These are phyloP conservation scores for Drosophila pseudotalamancana DNA, from an alignment of 2,888 invertebrate species.

Conservation along the genomic window DNA sequence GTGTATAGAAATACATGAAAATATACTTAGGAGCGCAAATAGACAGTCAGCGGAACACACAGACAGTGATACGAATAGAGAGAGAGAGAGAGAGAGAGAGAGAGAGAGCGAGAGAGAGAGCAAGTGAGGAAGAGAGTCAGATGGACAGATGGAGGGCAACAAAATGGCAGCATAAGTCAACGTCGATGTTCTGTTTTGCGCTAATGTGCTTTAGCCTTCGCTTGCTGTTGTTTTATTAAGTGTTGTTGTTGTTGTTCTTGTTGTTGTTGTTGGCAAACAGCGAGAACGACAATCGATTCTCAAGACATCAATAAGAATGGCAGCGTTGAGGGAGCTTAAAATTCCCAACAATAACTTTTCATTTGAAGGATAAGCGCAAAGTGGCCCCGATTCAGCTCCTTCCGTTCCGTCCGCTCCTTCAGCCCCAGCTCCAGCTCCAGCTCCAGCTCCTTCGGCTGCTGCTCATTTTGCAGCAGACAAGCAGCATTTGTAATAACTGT, in stretches of 20 bases:
- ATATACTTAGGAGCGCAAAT: slow-evolving; percentile 20
- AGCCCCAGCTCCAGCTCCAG: background rate
- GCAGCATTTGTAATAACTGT: slow-evolving; percentile 78
- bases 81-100: no score
- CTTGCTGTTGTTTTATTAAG: slow-evolving; percentile 15
- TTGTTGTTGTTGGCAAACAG: slow-evolving; percentile 27
- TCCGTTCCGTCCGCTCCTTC: background rate
- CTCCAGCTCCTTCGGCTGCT: slow-evolving; percentile 11
- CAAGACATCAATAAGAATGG: slow-evolving; percentile 52
- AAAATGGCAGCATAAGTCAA: slow-evolving; percentile 55
- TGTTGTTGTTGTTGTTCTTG: slow-evolving; percentile 16
- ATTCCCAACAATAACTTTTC: slow-evolving; percentile 68
- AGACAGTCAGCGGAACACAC: slow-evolving; percentile 6
- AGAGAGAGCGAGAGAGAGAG: background rate
- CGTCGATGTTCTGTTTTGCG: slow-evolving; percentile 33
- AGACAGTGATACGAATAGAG: slow-evolving; percentile 12
- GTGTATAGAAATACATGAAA: slow-evolving; percentile 21
- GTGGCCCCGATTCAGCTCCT: slow-evolving; percentile 45
- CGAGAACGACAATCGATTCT: slow-evolving; percentile 66
- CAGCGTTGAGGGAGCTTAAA: slow-evolving; percentile 42
- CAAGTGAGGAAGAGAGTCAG: background rate
- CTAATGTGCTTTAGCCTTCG: slow-evolving; percentile 52
- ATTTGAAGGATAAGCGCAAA: slow-evolving; percentile 67
- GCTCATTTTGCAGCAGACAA: slow-evolving; percentile 67
- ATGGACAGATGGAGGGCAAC: slow-evolving; percentile 21